phyloP scores from a whole-genome alignment of 2,113 vertebrate species.

The Cygnus atratus region DNA sequence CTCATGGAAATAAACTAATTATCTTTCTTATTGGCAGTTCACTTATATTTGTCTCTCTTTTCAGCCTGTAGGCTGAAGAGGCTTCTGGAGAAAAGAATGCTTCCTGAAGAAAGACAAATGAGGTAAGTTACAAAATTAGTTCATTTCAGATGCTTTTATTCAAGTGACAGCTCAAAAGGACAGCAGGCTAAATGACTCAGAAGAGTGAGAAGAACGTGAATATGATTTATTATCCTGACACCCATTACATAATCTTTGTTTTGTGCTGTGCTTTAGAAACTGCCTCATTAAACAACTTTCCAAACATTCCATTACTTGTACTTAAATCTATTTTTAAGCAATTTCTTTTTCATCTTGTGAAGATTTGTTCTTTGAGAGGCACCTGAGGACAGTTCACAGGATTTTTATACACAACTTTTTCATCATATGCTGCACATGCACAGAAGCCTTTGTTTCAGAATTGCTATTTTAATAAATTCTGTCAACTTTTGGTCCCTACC shows the following conservation, averaged over 20 bases:
- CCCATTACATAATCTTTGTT: conserved; percentile 3
- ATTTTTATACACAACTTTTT: background rate
- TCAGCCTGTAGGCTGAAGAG: background rate
- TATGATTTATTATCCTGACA: conserved; percentile 4
- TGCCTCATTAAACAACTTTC: conserved; percentile 46
- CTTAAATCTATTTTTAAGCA: conserved; percentile 11
- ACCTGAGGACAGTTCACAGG: background rate
- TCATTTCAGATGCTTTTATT: conserved; percentile 48
- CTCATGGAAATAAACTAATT: background rate
- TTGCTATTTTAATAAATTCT: background rate
- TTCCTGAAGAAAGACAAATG: conserved; percentile 37
- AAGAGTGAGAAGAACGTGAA: background rate
- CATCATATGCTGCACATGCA: background rate
- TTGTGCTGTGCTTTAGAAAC: conserved; percentile 1
- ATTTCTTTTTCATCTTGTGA: background rate
- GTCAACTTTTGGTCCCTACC: background rate
- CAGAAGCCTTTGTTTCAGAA: background rate
- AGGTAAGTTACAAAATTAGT: conserved; percentile 31
- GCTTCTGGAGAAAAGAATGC: background rate
- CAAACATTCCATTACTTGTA: conserved; percentile 7
- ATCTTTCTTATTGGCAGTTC: background rate
- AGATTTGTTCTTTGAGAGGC: background rate
- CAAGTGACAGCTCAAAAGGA: conserved; percentile 54
- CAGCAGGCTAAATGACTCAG: conserved; percentile 50
- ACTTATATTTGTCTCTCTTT: background rate